Evolutionary conservation across 2,113 vertebrate genomes (phyloP).

Genomic region (Verasper variegatus): DNA sequence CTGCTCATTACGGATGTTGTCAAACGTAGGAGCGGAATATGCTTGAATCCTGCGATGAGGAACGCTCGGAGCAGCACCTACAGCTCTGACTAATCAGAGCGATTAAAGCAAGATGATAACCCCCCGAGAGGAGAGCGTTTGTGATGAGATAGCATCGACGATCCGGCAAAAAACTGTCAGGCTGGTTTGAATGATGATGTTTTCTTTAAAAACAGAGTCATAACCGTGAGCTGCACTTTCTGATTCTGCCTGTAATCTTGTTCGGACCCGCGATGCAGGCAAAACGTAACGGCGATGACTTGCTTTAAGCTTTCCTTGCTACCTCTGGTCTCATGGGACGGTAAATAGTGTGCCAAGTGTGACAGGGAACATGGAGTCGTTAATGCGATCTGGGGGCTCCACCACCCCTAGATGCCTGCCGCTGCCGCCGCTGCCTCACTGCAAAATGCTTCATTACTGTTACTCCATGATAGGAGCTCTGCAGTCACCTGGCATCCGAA

Average conservation of each 20-base stretch:
- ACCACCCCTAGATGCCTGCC: slow-evolving; percentile 29
- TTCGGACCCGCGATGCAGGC: background rate
- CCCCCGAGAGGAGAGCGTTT: background rate
- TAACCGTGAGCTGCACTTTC: slow-evolving; percentile 10
- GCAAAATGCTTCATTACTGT: slow-evolving; percentile 62
- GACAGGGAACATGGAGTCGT: slow-evolving; percentile 46
- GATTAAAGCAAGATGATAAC: slow-evolving; percentile 35
- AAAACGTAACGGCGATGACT: background rate
- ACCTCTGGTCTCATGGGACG: slow-evolving; percentile 16
- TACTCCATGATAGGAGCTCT: slow-evolving; percentile 58
- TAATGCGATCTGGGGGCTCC: slow-evolving; percentile 47
- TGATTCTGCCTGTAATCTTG: slow-evolving; percentile 11
- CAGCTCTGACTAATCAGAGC: slow-evolving; percentile 5
- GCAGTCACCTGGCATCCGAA: slow-evolving; percentile 54
- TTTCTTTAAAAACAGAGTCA: background rate
- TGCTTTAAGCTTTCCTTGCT: slow-evolving; percentile 36
- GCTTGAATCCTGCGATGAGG: slow-evolving; percentile 24
- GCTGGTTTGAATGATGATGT: background rate
- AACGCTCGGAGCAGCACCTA: slow-evolving; percentile 12
- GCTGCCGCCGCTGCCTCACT: slow-evolving; percentile 18
- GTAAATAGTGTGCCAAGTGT: slow-evolving; percentile 44
- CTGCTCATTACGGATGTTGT: slow-evolving; percentile 26
- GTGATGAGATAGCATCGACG: background rate
- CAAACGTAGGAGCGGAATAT: background rate
- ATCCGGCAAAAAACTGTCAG: slow-evolving; percentile 2